Conservation (phyloP, 2,888 invertebrate species). For the Kryphioiulus occultus region DNA sequence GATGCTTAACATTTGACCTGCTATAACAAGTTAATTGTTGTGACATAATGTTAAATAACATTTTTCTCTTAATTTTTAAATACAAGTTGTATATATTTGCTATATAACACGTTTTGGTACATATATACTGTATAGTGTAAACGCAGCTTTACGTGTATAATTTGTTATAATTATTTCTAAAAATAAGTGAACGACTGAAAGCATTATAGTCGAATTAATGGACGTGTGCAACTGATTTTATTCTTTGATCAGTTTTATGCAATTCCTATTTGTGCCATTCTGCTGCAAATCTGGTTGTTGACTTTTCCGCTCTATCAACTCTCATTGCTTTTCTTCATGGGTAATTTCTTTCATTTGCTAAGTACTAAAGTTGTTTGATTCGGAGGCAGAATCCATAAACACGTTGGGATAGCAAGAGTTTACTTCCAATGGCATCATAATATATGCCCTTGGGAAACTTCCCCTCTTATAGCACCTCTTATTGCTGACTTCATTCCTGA, state of each 20-base stretch:
- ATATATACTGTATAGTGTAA: no score
- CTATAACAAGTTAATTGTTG: no score
- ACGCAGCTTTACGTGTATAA: no score
- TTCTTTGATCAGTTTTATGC: neutral
- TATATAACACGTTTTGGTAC: no score
- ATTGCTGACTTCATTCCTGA: neutral
- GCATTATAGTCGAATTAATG: no score
- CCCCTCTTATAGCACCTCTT: neutral
- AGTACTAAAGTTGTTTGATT: neutral
- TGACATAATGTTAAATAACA: no score
- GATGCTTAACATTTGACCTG: no score
- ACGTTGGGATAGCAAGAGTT: neutral
- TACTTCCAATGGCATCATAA: neutral
- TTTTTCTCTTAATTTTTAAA: no score
- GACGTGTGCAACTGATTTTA: no score
- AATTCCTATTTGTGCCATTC: neutral
- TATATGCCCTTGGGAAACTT: neutral
- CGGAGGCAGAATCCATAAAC: conserved; percentile 10
- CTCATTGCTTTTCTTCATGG: conserved; percentile 26
- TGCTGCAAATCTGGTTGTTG: conserved; percentile 9
- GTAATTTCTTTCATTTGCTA: conserved; percentile 18
- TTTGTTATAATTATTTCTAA: no score
- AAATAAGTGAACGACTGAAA: no score
- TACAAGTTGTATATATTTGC: no score
- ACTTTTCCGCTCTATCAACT: conserved; percentile 6